Base-by-base conservation (phyloP, 2,888 invertebrate genomes). In the Euspilapteryx auroguttella region DNA sequence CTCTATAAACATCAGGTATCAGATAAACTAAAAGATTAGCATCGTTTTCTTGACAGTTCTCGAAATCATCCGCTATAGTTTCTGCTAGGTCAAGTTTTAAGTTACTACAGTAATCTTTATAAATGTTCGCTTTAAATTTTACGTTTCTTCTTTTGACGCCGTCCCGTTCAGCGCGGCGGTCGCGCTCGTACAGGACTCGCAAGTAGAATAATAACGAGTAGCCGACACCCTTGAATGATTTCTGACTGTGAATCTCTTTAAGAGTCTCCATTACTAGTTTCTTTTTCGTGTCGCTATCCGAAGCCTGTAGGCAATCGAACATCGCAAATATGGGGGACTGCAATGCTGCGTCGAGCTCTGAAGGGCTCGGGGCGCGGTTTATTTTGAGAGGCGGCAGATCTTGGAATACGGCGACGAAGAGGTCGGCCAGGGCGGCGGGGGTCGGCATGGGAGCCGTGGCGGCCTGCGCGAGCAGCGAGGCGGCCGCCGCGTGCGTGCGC, bases 1-100 rank as follows among this genome's bases (percentile, higher is more conserved):
- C 92, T 50, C 87, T 83, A 64, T 92, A 97, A 34, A 96, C 81
- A 56, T 94, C 94, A 27, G 96, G 94, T 55, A 97, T 82, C 43
- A 98, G 78, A 84, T 90, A 96, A 49, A 93, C 87, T 61, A 96
- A 85, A 56, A 96, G 80, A 49, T 87, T 82, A 27, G 91, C 85
- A 69, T 94, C 94, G 55, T 87, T 88, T 55, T 92, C 87, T 58
- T 94, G 94, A 55, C 95, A 91, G 36, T 86, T 79, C 79, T 85
- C 86, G 41, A 96, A 80, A 71, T 97, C 96, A 36, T 85, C 81
- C 28, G 87, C 81, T 46, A 94, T 77, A 64, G 85, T 83, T 32
- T 79, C 79, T 27, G 83, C 85, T 37, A 88, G 56, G 58, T 89
- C 88, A 45, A 87, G 80, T 41, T 90, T 90, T 46, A 86, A 68